Conservation (phyloP, 2,888 invertebrate genomes). For the Serripes groenlandicus region DNA sequence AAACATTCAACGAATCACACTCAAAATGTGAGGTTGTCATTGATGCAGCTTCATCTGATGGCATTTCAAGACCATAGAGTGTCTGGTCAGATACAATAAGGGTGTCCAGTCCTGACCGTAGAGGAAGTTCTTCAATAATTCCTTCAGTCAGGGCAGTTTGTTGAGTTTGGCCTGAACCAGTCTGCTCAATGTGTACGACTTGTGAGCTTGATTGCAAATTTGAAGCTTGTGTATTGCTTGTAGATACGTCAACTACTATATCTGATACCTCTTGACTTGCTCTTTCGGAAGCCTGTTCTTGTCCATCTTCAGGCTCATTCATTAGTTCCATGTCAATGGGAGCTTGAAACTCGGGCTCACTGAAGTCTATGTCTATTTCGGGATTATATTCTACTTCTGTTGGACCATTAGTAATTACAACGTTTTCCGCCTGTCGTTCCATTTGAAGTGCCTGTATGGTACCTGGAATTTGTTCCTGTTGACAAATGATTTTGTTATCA, state of each 20-base stretch:
- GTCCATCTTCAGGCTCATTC: constrained; percentile 24
- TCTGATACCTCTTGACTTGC: constrained; percentile 41
- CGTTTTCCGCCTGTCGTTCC: constrained; percentile 32
- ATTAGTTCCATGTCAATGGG: constrained; percentile 19
- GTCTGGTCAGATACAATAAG: constrained; percentile 81
- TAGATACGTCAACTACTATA: constrained; percentile 29
- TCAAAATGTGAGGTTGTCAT: constrained; percentile 74
- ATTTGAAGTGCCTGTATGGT: constrained; percentile 31
- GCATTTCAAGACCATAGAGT: constrained; percentile 86
- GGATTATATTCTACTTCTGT: constrained; percentile 88
- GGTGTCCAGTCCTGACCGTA: constrained; percentile 71
- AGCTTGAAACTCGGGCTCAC: constrained; percentile 22
- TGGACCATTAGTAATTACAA: constrained; percentile 87
- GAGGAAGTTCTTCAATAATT: constrained; percentile 75
- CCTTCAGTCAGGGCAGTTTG: constrained; percentile 70
- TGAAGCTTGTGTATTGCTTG: constrained; percentile 30
- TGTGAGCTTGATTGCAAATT: constrained; percentile 20
- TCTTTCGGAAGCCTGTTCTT: constrained; percentile 19
- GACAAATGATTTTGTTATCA: constrained; percentile 56
- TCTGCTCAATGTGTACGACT: constrained; percentile 24
- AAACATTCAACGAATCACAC: constrained; percentile 70
- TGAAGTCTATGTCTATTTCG: constrained; percentile 83
- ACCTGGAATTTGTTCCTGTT: constrained; percentile 34
- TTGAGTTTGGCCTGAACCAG: constrained; percentile 37
- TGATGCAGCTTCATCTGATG: constrained; percentile 83